Evolutionary conservation across 2,888 invertebrate species (phyloP).

Genomic region (Nemapogon koenigi): DNA sequence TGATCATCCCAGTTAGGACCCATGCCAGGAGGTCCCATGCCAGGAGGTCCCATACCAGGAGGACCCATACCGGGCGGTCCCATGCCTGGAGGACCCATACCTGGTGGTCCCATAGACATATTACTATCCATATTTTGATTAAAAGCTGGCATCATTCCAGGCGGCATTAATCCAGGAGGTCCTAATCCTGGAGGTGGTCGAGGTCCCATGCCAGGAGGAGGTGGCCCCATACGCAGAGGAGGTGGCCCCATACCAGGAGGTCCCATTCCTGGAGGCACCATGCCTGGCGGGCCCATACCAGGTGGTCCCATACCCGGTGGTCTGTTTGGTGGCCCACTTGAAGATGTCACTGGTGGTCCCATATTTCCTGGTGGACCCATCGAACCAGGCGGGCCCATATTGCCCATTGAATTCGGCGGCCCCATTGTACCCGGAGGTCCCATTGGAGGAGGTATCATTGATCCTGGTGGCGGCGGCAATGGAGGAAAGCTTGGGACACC

Average conservation of each 20-base stretch:
- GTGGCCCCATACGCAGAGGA: slow-evolving; percentile 25
- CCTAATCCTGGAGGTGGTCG: slow-evolving; percentile 33
- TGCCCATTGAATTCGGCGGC: slow-evolving; percentile 18
- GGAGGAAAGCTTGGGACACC: slow-evolving; percentile 13
- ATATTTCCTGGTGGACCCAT: slow-evolving; percentile 22
- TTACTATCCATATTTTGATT: slow-evolving; percentile 33
- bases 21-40: slow-evolving; percentile 27
- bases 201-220: slow-evolving; percentile 39
- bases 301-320: slow-evolving; percentile 19
- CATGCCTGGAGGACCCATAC: slow-evolving; percentile 12
- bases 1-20: slow-evolving; percentile 27
- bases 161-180: slow-evolving; percentile 21
- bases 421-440: slow-evolving; percentile 41
- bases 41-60: slow-evolving; percentile 25
- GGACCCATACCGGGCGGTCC: slow-evolving; percentile 32
- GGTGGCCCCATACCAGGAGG: slow-evolving; percentile 14
- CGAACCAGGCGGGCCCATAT: slow-evolving; percentile 25
- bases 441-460: slow-evolving; percentile 30
- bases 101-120: slow-evolving; percentile 24
- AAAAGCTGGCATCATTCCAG: slow-evolving; percentile 35
- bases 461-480: slow-evolving; percentile 39
- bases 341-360: slow-evolving; percentile 18
- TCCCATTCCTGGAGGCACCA: slow-evolving; percentile 12
- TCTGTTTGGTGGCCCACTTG: slow-evolving; percentile 16
- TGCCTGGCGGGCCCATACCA: slow-evolving; percentile 8